Conservation (phyloP, 2,888 invertebrate genomes). For the Calephelis perditalis region DNA sequence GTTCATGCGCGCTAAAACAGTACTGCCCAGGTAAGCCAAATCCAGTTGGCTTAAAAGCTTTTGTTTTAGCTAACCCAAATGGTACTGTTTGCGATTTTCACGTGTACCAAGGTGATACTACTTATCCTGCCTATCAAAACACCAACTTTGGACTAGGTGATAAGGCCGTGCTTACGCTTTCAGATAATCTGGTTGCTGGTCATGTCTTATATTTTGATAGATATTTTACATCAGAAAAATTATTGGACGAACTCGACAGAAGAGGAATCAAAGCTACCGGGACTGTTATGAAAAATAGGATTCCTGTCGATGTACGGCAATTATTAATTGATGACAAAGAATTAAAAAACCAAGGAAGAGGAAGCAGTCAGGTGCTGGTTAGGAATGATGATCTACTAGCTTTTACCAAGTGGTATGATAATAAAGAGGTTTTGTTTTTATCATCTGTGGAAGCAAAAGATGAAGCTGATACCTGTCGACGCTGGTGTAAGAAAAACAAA, state of each 20-base stretch:
- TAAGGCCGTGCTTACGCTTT: background rate
- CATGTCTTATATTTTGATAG: constrained; percentile 24
- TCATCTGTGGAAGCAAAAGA: background rate
- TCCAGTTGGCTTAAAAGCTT: no score
- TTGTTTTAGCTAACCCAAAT: no score
- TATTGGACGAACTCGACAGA: constrained; percentile 9
- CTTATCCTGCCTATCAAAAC: background rate
- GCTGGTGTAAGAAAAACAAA: background rate
- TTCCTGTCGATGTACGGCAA: constrained; percentile 14
- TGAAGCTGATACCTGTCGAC: background rate
- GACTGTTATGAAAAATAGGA: constrained; percentile 18
- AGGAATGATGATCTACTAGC: background rate
- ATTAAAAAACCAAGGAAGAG: background rate
- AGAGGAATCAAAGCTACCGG: constrained; percentile 3
- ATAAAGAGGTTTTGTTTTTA: background rate
- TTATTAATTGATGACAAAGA: constrained; percentile 3
- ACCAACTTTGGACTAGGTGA: constrained; percentile 13
- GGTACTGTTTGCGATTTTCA: constrained; percentile 22
- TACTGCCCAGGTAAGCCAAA: constrained; percentile 20
- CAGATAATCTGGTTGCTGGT: constrained; percentile 17
- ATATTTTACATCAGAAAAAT: constrained; percentile 18
- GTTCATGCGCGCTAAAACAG: constrained; percentile 20
- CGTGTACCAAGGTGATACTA: constrained; percentile 21
- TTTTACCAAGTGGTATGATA: constrained; percentile 3
- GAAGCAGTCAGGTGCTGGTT: background rate